A percentile compares a stretch with the other conserved stretches of the same genome.
These are phyloP conservation scores for Palythoa grandis DNA, from an alignment of 92 coral and sea anemone genomes.

Conservation along the genomic window DNA sequence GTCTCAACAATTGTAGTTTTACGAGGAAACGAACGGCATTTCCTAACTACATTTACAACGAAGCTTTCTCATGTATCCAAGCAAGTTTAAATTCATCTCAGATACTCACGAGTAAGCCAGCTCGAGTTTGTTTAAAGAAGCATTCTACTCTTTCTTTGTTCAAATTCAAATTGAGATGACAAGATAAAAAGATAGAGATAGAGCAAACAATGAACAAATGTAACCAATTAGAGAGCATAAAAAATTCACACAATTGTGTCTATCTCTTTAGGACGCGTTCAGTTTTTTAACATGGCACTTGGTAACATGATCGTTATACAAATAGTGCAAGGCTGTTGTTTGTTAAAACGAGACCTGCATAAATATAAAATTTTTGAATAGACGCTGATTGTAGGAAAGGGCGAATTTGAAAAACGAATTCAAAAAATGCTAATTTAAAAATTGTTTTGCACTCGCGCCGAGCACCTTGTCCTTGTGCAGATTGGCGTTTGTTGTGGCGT, in stretches of 20 bases:
- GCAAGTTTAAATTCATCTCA: neutral
- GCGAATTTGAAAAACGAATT: neutral
- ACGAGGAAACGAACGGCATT: too few species aligned
- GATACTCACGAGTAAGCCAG: too few species aligned
- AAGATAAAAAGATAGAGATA: neutral
- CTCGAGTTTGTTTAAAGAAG: neutral
- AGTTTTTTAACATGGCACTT: neutral
- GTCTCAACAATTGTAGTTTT: too few species aligned
- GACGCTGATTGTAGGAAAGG: neutral
- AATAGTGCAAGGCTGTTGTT: neutral
- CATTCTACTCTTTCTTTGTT: neutral
- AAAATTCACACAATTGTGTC: neutral
- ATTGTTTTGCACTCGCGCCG: neutral
- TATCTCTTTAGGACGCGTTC: neutral
- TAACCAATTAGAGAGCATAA: neutral
- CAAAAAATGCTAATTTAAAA: slow-evolving; percentile 28
- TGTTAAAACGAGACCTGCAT: neutral
- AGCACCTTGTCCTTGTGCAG: neutral
- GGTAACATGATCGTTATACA: neutral
- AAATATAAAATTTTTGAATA: neutral
- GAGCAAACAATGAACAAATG: neutral
- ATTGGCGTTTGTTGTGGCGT: neutral
- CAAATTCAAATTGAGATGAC: slow-evolving; percentile 14
- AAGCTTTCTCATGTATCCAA: neutral
- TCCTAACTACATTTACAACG: neutral